Conservation (phyloP, 2,888 invertebrate species). For the Cyclophora punctaria region DNA sequence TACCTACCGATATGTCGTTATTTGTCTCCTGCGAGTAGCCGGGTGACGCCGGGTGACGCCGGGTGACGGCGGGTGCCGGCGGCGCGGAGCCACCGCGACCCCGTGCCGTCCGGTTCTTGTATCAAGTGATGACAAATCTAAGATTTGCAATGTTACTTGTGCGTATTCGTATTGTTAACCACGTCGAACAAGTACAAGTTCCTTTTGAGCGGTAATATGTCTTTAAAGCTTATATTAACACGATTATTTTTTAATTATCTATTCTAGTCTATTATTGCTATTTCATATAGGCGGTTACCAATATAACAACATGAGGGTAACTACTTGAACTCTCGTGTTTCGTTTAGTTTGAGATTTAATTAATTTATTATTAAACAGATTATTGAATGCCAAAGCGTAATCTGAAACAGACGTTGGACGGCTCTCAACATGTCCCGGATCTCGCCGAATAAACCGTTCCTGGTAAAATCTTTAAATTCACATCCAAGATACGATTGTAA, state of each 20-base stretch:
- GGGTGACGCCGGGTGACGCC: no score
- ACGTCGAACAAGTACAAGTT: slow-evolving; percentile 10
- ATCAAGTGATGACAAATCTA: slow-evolving; percentile 20
- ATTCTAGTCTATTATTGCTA: slow-evolving; percentile 73
- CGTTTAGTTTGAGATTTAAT: slow-evolving; percentile 15
- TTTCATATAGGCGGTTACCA: slow-evolving; percentile 71
- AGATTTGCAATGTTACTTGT: slow-evolving; percentile 31
- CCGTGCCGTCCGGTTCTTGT: not conserved
- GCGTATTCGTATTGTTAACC: slow-evolving; percentile 35
- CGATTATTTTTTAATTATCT: slow-evolving; percentile 59
- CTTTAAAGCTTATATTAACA: slow-evolving; percentile 18
- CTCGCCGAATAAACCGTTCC: slow-evolving; percentile 28
- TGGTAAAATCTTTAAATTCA: slow-evolving; percentile 5
- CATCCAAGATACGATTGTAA: slow-evolving; percentile 15
- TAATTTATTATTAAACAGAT: slow-evolving; percentile 13
- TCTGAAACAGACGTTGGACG: slow-evolving; percentile 43
- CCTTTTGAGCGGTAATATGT: slow-evolving; percentile 18
- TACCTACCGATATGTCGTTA: slow-evolving; percentile 62
- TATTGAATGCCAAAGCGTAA: slow-evolving; percentile 25
- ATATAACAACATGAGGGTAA: slow-evolving; percentile 57
- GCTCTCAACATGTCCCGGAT: slow-evolving; percentile 37
- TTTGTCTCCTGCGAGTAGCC: slow-evolving; percentile 19
- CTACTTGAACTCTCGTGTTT: slow-evolving; percentile 42
- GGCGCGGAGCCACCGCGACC: no score
- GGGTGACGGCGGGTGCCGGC: no score